Base-by-base conservation (phyloP, 1,140 invertebrate genomes). In the Macrotrachela quadricornifera region DNA sequence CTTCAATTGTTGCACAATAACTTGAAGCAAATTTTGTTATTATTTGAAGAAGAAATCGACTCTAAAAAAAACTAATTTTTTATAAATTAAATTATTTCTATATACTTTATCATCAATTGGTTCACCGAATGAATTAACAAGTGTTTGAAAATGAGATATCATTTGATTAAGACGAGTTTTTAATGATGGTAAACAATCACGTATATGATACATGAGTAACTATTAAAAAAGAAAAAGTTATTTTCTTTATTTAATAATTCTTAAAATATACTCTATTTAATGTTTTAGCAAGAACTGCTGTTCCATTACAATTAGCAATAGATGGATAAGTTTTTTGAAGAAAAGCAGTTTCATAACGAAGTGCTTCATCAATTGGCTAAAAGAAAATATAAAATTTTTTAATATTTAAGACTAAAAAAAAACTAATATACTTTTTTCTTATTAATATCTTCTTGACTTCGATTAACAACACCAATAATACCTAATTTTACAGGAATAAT, bases 1-100 rank as follows among this genome's bases (percentile, higher is more conserved):
- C 94, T 66, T 97, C 92, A 59, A 99, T 95, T 0, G 94, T 97
- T 0, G 82, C 80, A 65, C 86, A 94, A 66, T 99, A 99, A 42
- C 90, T 85, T 47, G 87, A 90, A 0, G 92, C 86, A 73, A 99
- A 99, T 71, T 94, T 92, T 0, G 92, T 97, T 46, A 99, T 95
- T 43, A 99, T 95, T 74, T 97, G 90, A 18, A 99, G 72, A 6
- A 97, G 68, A 0, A 88, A 88, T 72, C 92, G 87, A 56, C 84
- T 90, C 66, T 75, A 30, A n/a, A n/a, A n/a, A n/a, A n/a, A n/a
- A n/a, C n/a, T n/a, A n/a, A n/a, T n/a, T n/a, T n/a, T n/a, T n/a
- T n/a, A n/a, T n/a, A n/a, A n/a, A n/a, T n/a, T n/a, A n/a, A n/a
- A n/a, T n/a, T n/a, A n/a, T n/a, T 12, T 30, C 36, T n/a, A 10